Base-by-base conservation (phyloP, 2,797 vertebrate species). In the Poeciliopsis gracilis region DNA sequence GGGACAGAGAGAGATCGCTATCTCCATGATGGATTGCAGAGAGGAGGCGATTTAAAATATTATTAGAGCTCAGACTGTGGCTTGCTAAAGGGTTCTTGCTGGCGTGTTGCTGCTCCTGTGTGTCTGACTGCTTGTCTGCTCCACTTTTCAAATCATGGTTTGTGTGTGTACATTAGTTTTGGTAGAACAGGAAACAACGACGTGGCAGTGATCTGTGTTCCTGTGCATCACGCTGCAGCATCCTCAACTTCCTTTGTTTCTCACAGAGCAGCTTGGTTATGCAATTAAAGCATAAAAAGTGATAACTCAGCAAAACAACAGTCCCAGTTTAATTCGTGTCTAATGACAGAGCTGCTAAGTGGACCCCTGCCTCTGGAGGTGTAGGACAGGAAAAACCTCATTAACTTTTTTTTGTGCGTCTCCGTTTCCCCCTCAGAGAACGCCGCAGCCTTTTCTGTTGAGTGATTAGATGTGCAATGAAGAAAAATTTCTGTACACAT, bases 11-110 rank as follows among this genome's bases (percentile, higher is more conserved):
- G 75, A 80, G 94, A 95, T 94, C 84, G 80, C 88, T 95, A 94
- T 95, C 95, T 90, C 75, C 80, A 87, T 95, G 95, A 96, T 94
- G 93, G 94, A 95, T 96, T 88, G 87, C 88, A 82, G 83, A 84
- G 88, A 86, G 82, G 79, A 78, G 84, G 83, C 85, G 84, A 84
- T 90, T 92, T 91, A 91, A 92, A 93, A 91, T 88, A 89, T 90
- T 90, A 92, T 91, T 91, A 91, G 87, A 78, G 89, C 87, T 84
- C 69, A 84, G 86, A 87, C 72, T 57, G 77, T 13, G 6, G 75
- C 76, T 88, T 51, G 79, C 86, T 89, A 85, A 84, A 85, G 85
- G 89, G 72, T 86, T 82, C 83, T 83, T 28, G 16, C 78, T 88
- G 88, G 91, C 89, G 83, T 89, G 83, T 86, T 79, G 74, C 84